These are phyloP conservation scores for Cryptocheilus praepositus DNA, from an alignment of 2,888 invertebrate species.

Conservation along the genomic window DNA sequence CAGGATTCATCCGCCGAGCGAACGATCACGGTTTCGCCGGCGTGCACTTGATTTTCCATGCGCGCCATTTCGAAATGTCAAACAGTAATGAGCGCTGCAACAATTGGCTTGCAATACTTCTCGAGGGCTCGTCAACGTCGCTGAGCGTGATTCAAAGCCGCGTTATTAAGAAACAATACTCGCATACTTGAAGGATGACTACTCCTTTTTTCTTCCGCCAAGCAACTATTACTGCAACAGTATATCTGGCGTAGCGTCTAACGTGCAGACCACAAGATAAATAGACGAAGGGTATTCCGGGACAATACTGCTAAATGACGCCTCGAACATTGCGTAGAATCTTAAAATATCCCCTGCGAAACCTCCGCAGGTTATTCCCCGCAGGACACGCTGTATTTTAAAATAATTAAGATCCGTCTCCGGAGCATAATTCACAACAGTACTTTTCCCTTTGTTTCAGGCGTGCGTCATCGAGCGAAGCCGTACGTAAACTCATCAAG, in stretches of 20 bases:
- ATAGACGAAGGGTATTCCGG: slow-evolving; percentile 27
- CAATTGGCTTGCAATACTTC: slow-evolving; percentile 16
- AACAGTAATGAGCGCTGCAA: slow-evolving; percentile 19
- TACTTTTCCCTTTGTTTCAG: too few relatives aligned
- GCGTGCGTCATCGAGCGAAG: too few relatives aligned
- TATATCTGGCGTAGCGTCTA: slow-evolving; percentile 9
- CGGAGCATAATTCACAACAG: too few relatives aligned
- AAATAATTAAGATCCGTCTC: slow-evolving; percentile 13
- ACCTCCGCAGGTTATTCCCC: too few relatives aligned
- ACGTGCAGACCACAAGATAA: not conserved
- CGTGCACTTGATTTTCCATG: not conserved
- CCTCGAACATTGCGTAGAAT: slow-evolving; percentile 26
- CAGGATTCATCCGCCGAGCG: too few relatives aligned
- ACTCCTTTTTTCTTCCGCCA: slow-evolving; percentile 43
- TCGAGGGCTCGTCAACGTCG: slow-evolving; percentile 20
- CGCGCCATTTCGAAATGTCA: slow-evolving; percentile 16
- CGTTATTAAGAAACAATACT: slow-evolving; percentile 54
- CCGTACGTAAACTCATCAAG: too few relatives aligned
- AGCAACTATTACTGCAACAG: too few relatives aligned
- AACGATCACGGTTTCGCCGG: not conserved
- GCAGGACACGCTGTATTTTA: too few relatives aligned
- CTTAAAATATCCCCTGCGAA: slow-evolving; percentile 24
- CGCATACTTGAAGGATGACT: slow-evolving; percentile 59
- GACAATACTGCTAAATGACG: slow-evolving; percentile 6
- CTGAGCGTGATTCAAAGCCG: slow-evolving; percentile 45